Evolutionary conservation across 1,140 invertebrate genomes (phyloP).

Genomic region (Aphaenogaster ashmeadi): DNA sequence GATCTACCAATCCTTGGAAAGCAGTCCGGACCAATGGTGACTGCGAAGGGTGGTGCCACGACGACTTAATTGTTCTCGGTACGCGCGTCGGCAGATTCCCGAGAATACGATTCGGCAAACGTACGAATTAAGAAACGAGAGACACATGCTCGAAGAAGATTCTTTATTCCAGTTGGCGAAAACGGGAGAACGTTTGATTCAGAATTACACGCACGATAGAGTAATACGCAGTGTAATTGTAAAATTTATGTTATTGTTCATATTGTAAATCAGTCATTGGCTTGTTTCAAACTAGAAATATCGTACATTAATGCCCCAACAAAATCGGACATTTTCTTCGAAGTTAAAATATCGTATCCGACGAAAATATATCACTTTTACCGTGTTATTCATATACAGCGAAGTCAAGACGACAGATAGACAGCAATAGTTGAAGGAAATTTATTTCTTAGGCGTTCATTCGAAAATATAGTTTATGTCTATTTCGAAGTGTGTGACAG

Average conservation of each 20-base stretch:
- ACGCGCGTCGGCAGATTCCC: constrained; percentile 1
- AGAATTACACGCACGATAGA: background rate
- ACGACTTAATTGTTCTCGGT: constrained; percentile 64
- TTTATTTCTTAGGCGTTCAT: background rate
- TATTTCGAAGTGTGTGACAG: background rate
- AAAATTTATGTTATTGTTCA: no score
- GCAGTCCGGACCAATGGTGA: constrained; percentile 80
- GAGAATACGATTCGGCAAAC: constrained; percentile 32
- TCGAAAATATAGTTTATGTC: background rate
- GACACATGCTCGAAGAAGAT: background rate
- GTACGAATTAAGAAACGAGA: constrained; percentile 12
- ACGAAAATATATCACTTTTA: background rate
- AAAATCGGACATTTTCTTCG: background rate
- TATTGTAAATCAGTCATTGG: background rate
- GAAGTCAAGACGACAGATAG: background rate
- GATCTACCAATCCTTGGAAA: constrained; percentile 84
- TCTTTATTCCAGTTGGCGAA: background rate
- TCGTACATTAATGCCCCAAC: background rate
- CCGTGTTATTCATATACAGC: background rate
- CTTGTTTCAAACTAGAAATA: background rate
- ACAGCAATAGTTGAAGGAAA: background rate
- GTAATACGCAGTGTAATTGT: background rate
- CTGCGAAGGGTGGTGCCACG: constrained; percentile 73
- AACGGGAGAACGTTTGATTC: background rate
- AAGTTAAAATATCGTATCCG: background rate